Conservation (phyloP, 2,797 vertebrate genomes). For the Micrastur ruficollis region DNA sequence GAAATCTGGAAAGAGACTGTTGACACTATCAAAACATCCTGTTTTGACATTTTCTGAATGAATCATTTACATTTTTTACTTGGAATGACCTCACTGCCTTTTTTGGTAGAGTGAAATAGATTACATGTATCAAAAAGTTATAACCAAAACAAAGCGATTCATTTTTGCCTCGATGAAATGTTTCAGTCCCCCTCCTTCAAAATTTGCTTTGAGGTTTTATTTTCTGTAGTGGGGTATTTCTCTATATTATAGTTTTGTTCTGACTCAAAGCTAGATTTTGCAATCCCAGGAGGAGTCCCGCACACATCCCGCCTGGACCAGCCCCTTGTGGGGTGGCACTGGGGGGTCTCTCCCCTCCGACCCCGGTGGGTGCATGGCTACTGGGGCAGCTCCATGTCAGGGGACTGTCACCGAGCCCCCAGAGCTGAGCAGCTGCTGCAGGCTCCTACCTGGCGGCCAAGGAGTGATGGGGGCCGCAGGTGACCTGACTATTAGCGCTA, state of each 20-base stretch:
- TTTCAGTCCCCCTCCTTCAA: background rate
- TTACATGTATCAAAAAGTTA: background rate
- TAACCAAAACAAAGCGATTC: background rate
- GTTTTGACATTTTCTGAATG: slow-evolving; percentile 65
- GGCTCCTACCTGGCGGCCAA: background rate
- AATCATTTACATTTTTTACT: slow-evolving; percentile 37
- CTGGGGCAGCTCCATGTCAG: fast-evolving
- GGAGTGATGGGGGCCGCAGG: background rate
- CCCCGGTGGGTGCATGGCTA: background rate
- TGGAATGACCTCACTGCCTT: background rate
- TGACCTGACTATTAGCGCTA: slow-evolving; percentile 71
- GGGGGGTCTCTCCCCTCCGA: background rate
- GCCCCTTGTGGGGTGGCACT: fast-evolving
- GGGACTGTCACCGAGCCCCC: background rate
- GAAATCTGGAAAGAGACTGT: slow-evolving; percentile 15
- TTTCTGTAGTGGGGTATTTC: background rate
- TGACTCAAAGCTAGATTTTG: background rate
- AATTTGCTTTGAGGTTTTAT: background rate
- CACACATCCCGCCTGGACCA: background rate
- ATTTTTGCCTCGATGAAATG: background rate
- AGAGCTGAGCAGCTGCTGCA: fast-evolving
- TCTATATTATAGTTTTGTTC: background rate
- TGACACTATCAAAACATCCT: slow-evolving; percentile 46
- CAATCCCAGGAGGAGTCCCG: background rate
- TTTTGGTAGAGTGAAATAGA: background rate